Conservation (phyloP, 2,888 invertebrate species). For the Hofmannophila pseudospretella region DNA sequence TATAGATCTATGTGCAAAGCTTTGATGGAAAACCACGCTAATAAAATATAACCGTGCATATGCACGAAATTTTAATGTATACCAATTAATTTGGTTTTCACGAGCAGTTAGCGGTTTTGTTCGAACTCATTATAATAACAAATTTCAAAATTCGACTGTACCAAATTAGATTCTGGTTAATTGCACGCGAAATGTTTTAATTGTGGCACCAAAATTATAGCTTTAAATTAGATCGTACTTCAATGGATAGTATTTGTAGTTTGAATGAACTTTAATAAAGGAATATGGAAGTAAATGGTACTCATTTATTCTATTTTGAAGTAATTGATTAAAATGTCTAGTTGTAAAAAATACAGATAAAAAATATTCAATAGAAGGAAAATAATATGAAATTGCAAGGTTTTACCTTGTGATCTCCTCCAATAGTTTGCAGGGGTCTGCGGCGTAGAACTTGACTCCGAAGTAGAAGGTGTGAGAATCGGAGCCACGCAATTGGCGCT, state of each 20-base stretch:
- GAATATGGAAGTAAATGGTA: too few species aligned
- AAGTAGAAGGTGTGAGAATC: slow-evolving; percentile 94
- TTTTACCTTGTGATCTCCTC: slow-evolving; percentile 97
- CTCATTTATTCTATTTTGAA: too few species aligned
- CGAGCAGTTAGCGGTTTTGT: slow-evolving; percentile 42
- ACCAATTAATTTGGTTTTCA: slow-evolving; percentile 52
- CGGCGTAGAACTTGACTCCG: slow-evolving; percentile 98
- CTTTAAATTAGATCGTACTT: too few species aligned
- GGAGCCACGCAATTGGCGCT: slow-evolving; percentile 89
- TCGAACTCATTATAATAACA: slow-evolving; percentile 42
- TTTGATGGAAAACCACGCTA: slow-evolving; percentile 31
- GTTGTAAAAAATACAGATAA: too few species aligned
- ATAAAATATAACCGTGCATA: neutral
- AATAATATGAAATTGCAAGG: slow-evolving; percentile 3
- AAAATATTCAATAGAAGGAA: too few species aligned
- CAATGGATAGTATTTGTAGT: too few species aligned
- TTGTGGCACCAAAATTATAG: too few species aligned
- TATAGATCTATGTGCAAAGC: slow-evolving; percentile 22
- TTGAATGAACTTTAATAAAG: too few species aligned
- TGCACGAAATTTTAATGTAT: slow-evolving; percentile 34
- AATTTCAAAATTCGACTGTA: slow-evolving; percentile 16
- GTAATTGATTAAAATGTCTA: too few species aligned
- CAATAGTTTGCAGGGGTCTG: slow-evolving; percentile 95
- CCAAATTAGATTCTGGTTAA: slow-evolving; percentile 2
- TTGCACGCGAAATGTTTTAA: neutral